Evolutionary conservation across 37 sponge, comb jelly and placozoan species (phyloP).

Genomic region (Cladorhizidae sp.): DNA sequence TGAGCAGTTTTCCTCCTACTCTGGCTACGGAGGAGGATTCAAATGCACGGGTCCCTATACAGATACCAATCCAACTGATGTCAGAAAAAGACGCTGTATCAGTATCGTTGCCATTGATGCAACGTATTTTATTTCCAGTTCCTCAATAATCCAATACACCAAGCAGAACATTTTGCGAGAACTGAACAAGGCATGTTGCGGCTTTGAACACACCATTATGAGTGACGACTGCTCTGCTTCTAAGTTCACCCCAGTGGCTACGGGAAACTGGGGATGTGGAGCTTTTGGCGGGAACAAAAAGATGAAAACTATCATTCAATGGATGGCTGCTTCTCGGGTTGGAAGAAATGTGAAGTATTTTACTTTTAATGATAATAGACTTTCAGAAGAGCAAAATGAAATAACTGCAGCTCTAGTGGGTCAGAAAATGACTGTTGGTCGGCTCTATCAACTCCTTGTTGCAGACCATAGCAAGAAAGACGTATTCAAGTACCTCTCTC

Average conservation of each 20-base stretch:
- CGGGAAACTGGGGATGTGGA: slow-evolving; percentile 91
- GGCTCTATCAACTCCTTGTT: slow-evolving; percentile 39
- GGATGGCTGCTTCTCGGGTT: slow-evolving; percentile 65
- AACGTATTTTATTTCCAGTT: slow-evolving; percentile 7
- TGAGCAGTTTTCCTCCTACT: slow-evolving; percentile 71
- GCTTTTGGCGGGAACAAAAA: slow-evolving; percentile 76
- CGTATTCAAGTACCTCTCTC: not conserved
- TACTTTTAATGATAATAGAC: slow-evolving; percentile 49
- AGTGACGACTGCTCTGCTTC: not conserved
- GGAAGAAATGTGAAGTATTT: slow-evolving; percentile 55
- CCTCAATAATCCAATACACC: slow-evolving; percentile 13
- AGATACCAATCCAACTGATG: slow-evolving; percentile 48
- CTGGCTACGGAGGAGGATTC: slow-evolving; percentile 70
- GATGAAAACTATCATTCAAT: slow-evolving; percentile 72
- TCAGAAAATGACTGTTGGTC: slow-evolving; percentile 58
- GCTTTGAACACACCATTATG: slow-evolving; percentile 26
- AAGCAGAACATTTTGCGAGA: slow-evolving; percentile 44
- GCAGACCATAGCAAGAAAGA: not conserved
- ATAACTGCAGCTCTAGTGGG: slow-evolving; percentile 33
- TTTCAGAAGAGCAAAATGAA: slow-evolving; percentile 32
- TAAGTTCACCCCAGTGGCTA: slow-evolving; percentile 48
- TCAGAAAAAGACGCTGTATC: slow-evolving; percentile 11
- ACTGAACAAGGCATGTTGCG: slow-evolving; percentile 65
- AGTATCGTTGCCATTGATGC: slow-evolving; percentile 82
- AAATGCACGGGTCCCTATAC: slow-evolving; percentile 40